Evolutionary conservation across 2,797 vertebrate species (phyloP).

Genomic region (Melanotaenia boesemani): DNA sequence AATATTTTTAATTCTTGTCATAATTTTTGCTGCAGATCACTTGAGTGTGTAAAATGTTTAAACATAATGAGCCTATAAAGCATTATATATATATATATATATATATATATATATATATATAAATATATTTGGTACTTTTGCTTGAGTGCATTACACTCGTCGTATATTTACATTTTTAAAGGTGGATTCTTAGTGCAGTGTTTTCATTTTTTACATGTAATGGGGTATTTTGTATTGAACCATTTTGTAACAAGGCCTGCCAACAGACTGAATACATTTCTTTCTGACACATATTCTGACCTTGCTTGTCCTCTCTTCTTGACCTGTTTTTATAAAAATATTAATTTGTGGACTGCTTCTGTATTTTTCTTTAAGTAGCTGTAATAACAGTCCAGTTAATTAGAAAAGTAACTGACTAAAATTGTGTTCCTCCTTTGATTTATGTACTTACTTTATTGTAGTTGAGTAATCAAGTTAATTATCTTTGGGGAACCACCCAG

Average conservation of each 20-base stretch:
- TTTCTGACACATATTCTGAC: neutral
- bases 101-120: too few species aligned
- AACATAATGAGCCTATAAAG: neutral
- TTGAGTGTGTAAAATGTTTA: neutral
- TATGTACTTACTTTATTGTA: neutral
- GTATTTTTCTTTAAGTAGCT: neutral
- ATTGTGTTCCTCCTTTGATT: neutral
- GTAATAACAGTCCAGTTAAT: neutral
- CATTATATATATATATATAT: neutral
- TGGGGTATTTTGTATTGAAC: too few species aligned
- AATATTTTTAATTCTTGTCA: neutral
- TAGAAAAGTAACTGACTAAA: neutral
- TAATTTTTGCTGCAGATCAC: neutral
- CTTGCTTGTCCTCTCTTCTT: neutral
- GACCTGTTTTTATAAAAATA: neutral
- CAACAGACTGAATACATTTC: neutral
- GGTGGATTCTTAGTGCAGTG: too few species aligned
- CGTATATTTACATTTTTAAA: too few species aligned
- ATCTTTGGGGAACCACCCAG: neutral
- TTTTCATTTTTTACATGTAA: too few species aligned
- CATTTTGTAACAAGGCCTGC: neutral
- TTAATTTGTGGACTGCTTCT: neutral
- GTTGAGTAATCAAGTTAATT: conserved; percentile 3
- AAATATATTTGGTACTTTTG: too few species aligned
- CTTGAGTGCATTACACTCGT: too few species aligned